Percentiles rank a stretch among this genome's conserved stretches.
These are phyloP conservation scores for Magallana gigas DNA, from an alignment of 1,140 invertebrate genomes.

Conservation along the genomic window DNA sequence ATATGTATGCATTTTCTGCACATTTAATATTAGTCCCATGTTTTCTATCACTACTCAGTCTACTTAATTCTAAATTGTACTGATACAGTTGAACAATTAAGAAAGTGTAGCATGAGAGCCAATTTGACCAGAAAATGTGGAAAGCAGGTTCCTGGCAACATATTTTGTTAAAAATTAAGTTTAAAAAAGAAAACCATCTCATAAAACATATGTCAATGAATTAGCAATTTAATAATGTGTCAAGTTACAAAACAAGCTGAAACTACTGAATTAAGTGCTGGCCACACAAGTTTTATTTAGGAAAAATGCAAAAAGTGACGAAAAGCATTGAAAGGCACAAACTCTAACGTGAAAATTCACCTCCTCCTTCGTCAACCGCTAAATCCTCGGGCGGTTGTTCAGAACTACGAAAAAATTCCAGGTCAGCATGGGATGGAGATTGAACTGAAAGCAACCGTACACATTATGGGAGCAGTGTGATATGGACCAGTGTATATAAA, in stretches of 20 bases:
- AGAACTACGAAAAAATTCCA: constrained; percentile 65
- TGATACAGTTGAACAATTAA: too few species aligned
- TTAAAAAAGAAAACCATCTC: too few species aligned
- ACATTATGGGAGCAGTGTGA: constrained; percentile 12
- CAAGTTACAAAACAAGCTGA: background rate
- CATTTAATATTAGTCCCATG: too few species aligned
- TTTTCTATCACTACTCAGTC: too few species aligned
- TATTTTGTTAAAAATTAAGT: too few species aligned
- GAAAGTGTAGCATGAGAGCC: too few species aligned
- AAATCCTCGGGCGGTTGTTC: constrained; percentile 56
- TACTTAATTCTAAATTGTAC: too few species aligned
- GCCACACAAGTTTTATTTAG: constrained; percentile 44
- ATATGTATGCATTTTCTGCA: too few species aligned
- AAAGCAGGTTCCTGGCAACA: too few species aligned
- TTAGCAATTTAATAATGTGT: background rate
- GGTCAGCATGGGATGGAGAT: constrained; percentile 62
- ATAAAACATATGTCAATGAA: background rate
- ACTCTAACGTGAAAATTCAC: constrained; percentile 46
- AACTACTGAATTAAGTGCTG: constrained; percentile 37
- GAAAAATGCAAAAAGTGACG: constrained; percentile 39
- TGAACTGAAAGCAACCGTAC: constrained; percentile 65
- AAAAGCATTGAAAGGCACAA: background rate
- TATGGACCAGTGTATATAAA: background rate
- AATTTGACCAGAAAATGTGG: too few species aligned
- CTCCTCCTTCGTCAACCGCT: constrained; percentile 46